Evolutionary conservation across 2,888 invertebrate species (phyloP), one percentile per base, ranked within the genome.

Genomic region (Ophion ellenae): DNA sequence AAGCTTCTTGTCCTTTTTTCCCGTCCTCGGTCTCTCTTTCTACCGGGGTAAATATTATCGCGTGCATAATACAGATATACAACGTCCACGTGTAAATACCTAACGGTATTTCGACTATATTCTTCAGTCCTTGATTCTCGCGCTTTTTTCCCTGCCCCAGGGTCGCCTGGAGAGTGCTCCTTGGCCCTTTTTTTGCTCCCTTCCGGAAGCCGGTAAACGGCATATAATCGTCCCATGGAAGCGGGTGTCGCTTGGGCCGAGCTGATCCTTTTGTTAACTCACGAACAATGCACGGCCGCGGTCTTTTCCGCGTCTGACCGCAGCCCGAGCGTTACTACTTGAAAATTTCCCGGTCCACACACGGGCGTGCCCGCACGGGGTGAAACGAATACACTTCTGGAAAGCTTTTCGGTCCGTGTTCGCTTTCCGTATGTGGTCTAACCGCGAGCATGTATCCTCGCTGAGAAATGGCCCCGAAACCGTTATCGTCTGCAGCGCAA

Each of bases 191-290:
- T 80, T 79, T 66, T 45, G 32, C 20, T 74, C 70, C 61, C 36
- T 69, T 64, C 32, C 86, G 75, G 80, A 85, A 81, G 79, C 88
- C 88, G 84, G 90, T 92, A 92, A 92, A 90, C 88, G 92, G 87
- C 90, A 90, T 91, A 92, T 92, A 93, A 92, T 92, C 90, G 92
- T 89, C 91, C 86, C 57, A 69, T 24, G 61, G 80, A 28, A 45
- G 83, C 86, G 78, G 36, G 71, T 59, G 86, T 77, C 88, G 77
- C 87, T 86, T 4, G 40, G 87, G 66, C 20, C 59, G 87, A 87
- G 88, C 81, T 88, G 88, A 88, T 89, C 89, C 89, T 88, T 89
- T 92, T 92, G 90, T 93, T 92, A 91, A 86, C 85, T 79, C 69
- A 67, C 86, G 90, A 92, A 93, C 91, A 93, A 92, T 92, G 88